Base-by-base conservation (phyloP, 2,888 invertebrate species). In the Cryptosula pallasiana region DNA sequence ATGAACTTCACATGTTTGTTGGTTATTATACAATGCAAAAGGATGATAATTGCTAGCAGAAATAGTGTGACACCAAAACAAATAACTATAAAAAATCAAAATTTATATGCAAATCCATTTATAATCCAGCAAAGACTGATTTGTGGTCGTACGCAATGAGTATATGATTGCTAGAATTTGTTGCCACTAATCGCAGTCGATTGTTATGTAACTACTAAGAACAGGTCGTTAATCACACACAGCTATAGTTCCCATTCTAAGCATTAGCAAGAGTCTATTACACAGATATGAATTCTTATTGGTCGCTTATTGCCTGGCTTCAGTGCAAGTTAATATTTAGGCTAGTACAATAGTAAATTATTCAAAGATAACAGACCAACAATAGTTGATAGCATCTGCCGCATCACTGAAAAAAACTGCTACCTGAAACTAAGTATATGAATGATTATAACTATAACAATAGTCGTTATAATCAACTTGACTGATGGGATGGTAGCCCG, bases 81-180 rank as follows among this genome's bases (percentile, higher is more conserved):
- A 63, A 63, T 63, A 25, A 20, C 32, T n/a, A n/a, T 63, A 32
- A 63, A 63, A 63, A 63, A 32, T 34, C 27, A 63, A 34, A 63
- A 13, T 32, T 63, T 25, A 63, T 63, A 63, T 32, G 63, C 27
- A 63, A 63, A 29, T 63, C 63, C 27, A 23, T 9, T 5, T n/a
- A 27, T 63, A 63, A 63, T 63, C 63, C 63, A 32, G 29, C 32
- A 23, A 63, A 27, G 9, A 63, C 25, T 9, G 27, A 13, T 63
- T 63, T 63, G 63, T 63, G 63, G 63, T 27, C 9, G 13, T 32
- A 32, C 63, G 32, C 34, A 63, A 63, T 63, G 32, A 32, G 32
- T 63, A 29, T 63, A 63, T 63, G 63, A 63, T 63, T 25, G 63
- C 34, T n/a, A 1, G 63, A 27, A 20, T 63, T 16, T 13, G 13